Base-by-base conservation (phyloP, 2,113 vertebrate genomes). In the Galeopterus variegatus region DNA sequence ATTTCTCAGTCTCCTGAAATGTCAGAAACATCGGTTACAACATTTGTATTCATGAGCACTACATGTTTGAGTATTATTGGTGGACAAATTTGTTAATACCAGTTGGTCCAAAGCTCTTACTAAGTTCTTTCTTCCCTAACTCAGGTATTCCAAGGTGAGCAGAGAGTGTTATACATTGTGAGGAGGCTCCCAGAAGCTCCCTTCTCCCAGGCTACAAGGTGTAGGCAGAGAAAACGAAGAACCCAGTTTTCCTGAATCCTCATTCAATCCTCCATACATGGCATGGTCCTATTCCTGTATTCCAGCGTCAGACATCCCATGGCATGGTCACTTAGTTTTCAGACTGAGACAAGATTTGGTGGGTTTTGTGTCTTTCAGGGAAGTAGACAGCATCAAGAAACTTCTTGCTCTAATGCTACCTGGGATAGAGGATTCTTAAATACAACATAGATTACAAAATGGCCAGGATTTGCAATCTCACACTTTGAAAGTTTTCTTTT, bases 1-100 rank as follows among this genome's bases (percentile, higher is more conserved):
- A 90, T 93, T 96, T 92, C 84, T 45, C 82, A 69, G 28, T 28
- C 87, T 94, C 56, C 56, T 1, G 2, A 96, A 97, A 97, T 96
- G 92, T 92, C 94, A 94, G 48, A 93, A 96, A 93, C 48, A 54
- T 83, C 96, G 83, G 73, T 52, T 79, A 19, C 33, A 81, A 36
- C 7, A 2, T 76, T 92, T 64, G 45, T 87, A 60, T 93, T 97
- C 64, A 19, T 45, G 45, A 94, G 17, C 62, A 91, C 24, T 81
- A 64, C 56, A 60, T 26, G 41, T 86, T 89, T 91, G 65, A 77
- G 50, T 56, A 54, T 79, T 88, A 90, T 12, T 92, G 62, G 58
- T 52, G 36, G 31, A 41, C 31, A 64, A 6, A 24, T 93, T 86
- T 76, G 45, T 77, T 73, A 82, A 24, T 92, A n/a, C 65, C n/a